These are phyloP conservation scores for Philopotamus ludificatus DNA, from an alignment of 1,140 invertebrate species.

Conservation along the genomic window DNA sequence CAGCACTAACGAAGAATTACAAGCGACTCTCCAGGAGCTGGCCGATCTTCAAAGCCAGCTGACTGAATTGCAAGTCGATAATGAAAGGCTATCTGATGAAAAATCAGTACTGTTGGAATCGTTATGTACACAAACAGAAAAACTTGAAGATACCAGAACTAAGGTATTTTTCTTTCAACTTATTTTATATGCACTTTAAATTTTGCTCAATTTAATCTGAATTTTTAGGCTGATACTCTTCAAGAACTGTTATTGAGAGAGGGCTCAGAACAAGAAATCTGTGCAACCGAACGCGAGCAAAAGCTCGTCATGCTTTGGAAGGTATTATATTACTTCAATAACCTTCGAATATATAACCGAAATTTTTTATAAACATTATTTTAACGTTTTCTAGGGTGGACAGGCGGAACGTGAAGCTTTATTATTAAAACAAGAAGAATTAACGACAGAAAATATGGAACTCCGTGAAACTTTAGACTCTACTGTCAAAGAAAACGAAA, in stretches of 20 bases:
- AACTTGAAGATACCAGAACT: slow-evolving; percentile 78
- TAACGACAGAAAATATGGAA: slow-evolving; percentile 66
- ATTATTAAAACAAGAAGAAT: slow-evolving; percentile 76
- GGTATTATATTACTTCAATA: slow-evolving; percentile 46
- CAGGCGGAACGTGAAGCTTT: slow-evolving; percentile 77
- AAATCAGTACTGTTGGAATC: slow-evolving; percentile 87
- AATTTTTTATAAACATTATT: neutral
- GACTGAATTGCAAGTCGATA: slow-evolving; percentile 82
- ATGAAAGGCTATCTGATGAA: slow-evolving; percentile 82
- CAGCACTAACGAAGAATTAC: slow-evolving; percentile 89
- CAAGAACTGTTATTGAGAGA: slow-evolving; percentile 70
- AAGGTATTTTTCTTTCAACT: slow-evolving; percentile 52
- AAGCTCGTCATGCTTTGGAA: slow-evolving; percentile 84
- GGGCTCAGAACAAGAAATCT: slow-evolving; percentile 61
- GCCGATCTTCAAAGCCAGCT: slow-evolving; percentile 85
- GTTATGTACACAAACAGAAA: slow-evolving; percentile 87
- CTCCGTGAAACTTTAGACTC: slow-evolving; percentile 53
- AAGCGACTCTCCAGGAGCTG: slow-evolving; percentile 90
- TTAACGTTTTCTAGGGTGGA: slow-evolving; percentile 59
- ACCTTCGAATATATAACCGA: neutral
- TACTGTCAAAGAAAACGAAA: slow-evolving; percentile 60
- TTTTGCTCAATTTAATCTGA: neutral
- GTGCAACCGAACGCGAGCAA: slow-evolving; percentile 73
- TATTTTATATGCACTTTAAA: neutral
- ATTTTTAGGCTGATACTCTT: slow-evolving; percentile 61